Base-by-base conservation (phyloP, 2,797 vertebrate species). In the Borostomias antarcticus region DNA sequence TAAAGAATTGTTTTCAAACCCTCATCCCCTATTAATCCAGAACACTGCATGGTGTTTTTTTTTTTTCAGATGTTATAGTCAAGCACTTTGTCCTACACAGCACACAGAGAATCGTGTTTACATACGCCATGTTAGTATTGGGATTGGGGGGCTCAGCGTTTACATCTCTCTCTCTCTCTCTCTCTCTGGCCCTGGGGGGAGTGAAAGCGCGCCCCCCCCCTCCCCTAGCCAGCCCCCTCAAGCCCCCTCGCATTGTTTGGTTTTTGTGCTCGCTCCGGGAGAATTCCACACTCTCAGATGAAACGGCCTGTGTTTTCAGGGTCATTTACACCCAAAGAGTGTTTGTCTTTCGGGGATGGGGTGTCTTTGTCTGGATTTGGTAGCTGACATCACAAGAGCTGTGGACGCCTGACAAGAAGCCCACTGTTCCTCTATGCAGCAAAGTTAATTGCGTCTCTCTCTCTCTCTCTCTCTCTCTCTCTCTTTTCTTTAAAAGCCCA, bases 381-480 rank as follows among this genome's bases (percentile, higher is more conserved):
- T 82, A 67, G 68, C 81, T 75, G 80, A 86, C 75, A 83, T 86
- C 85, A 82, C 86, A 83, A 86, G 88, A 85, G 62, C 76, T 67
- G 62, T 30, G 62, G 74, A 79, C 58, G 64, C 28, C 76, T 63
- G 73, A 85, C 77, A 81, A 75, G 77, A 63, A 73, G 52, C 66
- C 64, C 59, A 74, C 70, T 81, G 82, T 84, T 85, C 33, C 26
- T 53, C 32, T 52, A 51, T 57, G 5, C n/a, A 26, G 25, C 25
- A 51, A 40, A 58, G n/a, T 29, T 52, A 50, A 67, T 28, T 57
- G 52, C 45, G 10, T 62, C 33, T 33, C 45, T 32, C 25, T 58
- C 26, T 29, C 10, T 56, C 28, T 66, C n/a, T 48, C 21, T 58
- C 10, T 47, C 4, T 37, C 62, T 40, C 25, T 47, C 15, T 61